These are phyloP conservation scores for Mizuhopecten yessoensis DNA, from an alignment of 1,140 invertebrate genomes.

Conservation along the genomic window DNA sequence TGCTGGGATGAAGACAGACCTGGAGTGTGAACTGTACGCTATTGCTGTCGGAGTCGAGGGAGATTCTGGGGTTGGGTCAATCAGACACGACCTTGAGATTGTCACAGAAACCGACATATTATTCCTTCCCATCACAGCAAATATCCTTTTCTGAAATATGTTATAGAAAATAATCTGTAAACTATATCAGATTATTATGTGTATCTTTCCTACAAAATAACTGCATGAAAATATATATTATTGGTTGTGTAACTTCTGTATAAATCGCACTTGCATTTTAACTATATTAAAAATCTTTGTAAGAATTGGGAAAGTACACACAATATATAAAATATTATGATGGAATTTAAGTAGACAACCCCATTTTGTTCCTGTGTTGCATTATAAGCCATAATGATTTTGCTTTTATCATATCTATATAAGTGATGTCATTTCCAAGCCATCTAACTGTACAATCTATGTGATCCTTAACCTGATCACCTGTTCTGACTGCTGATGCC, in stretches of 20 bases:
- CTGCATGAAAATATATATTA: too few species aligned
- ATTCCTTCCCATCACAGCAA: slow-evolving; percentile 81
- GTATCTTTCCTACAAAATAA: too few species aligned
- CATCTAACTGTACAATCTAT: background rate
- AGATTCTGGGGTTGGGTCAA: slow-evolving; percentile 75
- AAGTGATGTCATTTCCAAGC: background rate
- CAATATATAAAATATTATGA: too few species aligned
- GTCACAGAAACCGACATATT: slow-evolving; percentile 82
- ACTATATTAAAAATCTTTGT: too few species aligned
- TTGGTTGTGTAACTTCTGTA: too few species aligned
- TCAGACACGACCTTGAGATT: slow-evolving; percentile 81
- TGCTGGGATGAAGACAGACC: slow-evolving; percentile 81
- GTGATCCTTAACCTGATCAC: slow-evolving; percentile 75
- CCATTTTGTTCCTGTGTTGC: too few species aligned
- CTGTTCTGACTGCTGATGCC: slow-evolving; percentile 78
- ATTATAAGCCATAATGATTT: background rate
- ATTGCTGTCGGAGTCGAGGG: slow-evolving; percentile 81
- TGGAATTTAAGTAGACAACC: too few species aligned
- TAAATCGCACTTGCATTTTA: too few species aligned
- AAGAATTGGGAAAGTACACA: too few species aligned
- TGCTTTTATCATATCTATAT: background rate
- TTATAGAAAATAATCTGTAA: background rate
- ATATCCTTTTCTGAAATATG: slow-evolving; percentile 77
- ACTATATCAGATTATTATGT: too few species aligned
- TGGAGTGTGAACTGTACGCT: slow-evolving; percentile 82